Evolutionary conservation across 2,888 invertebrate species (phyloP).

Genomic region (Lasioglossum pauxillum): DNA sequence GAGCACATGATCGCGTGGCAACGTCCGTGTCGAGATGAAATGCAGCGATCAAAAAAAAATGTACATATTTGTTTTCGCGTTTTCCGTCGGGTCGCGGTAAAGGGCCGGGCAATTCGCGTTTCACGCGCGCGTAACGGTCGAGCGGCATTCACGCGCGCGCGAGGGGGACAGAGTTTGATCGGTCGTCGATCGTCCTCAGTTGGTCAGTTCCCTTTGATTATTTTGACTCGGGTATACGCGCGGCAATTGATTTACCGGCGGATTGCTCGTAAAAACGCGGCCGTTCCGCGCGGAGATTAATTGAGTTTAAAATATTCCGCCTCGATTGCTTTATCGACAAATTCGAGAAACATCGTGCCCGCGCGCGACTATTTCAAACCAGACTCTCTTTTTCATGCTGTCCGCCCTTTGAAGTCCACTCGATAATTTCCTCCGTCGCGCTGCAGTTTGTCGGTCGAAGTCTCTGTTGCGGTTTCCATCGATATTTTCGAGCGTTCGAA

Average conservation of each 20-base stretch:
- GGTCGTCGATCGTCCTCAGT: conserved; percentile 54
- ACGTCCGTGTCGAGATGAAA: not conserved
- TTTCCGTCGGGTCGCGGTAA: not conserved
- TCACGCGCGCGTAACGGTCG: conserved; percentile 10
- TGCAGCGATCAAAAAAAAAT: conserved; percentile 1
- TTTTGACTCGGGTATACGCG: conserved; percentile 64
- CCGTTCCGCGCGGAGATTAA: conserved; percentile 49
- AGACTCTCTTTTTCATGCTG: too few species aligned
- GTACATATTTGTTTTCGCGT: not conserved
- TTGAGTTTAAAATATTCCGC: conserved; percentile 64
- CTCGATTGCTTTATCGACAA: conserved; percentile 53
- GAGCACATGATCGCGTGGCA: not conserved
- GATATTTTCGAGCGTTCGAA: not conserved
- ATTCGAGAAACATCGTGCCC: conserved; percentile 34
- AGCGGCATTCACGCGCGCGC: conserved; percentile 12
- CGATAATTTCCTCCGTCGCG: not conserved
- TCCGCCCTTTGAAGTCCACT: conserved; percentile 9
- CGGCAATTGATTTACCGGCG: conserved; percentile 62
- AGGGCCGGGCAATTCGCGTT: conserved; percentile 1
- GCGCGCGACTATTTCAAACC: conserved; percentile 9
- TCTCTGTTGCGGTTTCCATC: not conserved
- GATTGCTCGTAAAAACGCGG: conserved; percentile 48
- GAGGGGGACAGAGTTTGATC: conserved; percentile 53
- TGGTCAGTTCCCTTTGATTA: conserved; percentile 59
- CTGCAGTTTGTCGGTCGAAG: conserved; percentile 8